These are phyloP conservation scores for Danio jaintianensis DNA, from an alignment of 2,797 vertebrate species.

Conservation along the genomic window DNA sequence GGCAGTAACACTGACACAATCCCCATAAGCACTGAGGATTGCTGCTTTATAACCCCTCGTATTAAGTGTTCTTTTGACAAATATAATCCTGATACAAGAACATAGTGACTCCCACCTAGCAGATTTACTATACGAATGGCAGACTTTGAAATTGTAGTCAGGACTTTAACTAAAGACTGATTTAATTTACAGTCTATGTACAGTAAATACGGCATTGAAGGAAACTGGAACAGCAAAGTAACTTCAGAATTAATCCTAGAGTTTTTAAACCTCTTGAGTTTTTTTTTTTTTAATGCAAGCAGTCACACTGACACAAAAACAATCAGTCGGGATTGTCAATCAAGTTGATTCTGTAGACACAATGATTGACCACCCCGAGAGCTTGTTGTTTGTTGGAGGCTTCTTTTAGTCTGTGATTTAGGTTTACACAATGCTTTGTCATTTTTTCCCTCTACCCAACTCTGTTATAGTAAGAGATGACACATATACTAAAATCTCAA, in stretches of 20 bases:
- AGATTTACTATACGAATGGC: background rate
- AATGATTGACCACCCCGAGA: constrained; percentile 4
- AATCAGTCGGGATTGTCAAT: constrained; percentile 28
- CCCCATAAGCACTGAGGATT: constrained; percentile 41
- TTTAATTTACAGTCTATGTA: constrained; percentile 9
- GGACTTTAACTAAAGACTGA: background rate
- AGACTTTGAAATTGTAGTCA: background rate
- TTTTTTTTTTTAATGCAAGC: background rate
- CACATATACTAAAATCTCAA: too few species aligned
- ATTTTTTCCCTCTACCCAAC: background rate
- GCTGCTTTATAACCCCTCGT: constrained; percentile 43
- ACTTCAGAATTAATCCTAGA: background rate
- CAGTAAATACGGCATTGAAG: background rate
- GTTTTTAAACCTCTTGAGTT: too few species aligned
- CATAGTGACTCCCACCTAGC: constrained; percentile 14
- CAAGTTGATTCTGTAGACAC: constrained; percentile 1
- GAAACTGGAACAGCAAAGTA: background rate
- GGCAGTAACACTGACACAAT: constrained; percentile 43
- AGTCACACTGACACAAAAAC: background rate
- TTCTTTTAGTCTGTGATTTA: constrained; percentile 13
- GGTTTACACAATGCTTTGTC: background rate
- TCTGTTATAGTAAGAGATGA: too few species aligned
- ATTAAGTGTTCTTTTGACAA: constrained; percentile 46
- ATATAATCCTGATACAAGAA: constrained; percentile 51
- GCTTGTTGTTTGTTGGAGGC: background rate